phyloP scores from a whole-genome alignment of 2,113 vertebrate species.

The Rhynchopsitta pachyrhyncha region DNA sequence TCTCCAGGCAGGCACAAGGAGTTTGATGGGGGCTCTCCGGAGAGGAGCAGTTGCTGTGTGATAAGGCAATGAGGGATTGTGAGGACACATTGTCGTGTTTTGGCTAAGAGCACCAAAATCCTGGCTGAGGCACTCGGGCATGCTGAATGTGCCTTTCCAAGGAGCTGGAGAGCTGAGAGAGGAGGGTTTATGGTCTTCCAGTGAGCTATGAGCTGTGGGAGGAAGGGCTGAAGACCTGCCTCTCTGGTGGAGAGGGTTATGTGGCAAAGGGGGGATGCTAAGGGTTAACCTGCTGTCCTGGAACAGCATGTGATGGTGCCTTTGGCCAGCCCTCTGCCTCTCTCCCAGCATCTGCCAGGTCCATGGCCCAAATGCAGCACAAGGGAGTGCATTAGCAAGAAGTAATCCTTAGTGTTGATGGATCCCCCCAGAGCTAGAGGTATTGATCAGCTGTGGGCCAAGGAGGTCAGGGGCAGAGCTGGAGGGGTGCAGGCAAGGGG shows the following conservation, averaged over 20 bases:
- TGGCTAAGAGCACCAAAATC: neutral
- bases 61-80: neutral
- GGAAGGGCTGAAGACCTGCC: neutral
- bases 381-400: neutral
- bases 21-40: neutral
- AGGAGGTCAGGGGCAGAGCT: conserved; percentile 18
- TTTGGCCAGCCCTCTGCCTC: neutral
- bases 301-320: neutral
- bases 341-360: neutral
- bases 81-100: neutral
- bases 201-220: neutral
- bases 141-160: neutral
- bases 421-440: neutral
- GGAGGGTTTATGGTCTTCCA: neutral
- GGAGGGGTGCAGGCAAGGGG: neutral
- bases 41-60: neutral
- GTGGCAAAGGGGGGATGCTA: neutral
- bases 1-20: neutral
- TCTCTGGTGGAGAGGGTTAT: neutral
- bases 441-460: neutral
- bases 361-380: neutral
- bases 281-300: neutral
- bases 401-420: neutral
- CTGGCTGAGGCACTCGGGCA: neutral
- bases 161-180: neutral